phyloP scores from a whole-genome alignment of 2,888 invertebrate species.

The Dynastes hyllus region DNA sequence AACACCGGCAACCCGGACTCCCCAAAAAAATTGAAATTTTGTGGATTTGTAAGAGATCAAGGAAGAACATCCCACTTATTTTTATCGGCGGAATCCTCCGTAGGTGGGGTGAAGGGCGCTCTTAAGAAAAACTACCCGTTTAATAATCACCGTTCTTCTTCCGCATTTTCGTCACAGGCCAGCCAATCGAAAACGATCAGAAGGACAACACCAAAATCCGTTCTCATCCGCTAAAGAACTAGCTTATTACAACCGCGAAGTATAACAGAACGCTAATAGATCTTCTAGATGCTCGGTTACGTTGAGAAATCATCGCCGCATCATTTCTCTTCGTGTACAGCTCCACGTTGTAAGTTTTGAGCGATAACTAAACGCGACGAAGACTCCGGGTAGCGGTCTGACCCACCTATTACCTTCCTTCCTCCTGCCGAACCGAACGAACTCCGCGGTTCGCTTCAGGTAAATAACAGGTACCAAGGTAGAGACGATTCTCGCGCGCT shows the following conservation, averaged over 20 bases:
- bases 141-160: background rate
- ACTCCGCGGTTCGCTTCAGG: slow-evolving; percentile 56
- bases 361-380: slow-evolving; percentile 4
- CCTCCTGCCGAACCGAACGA: slow-evolving; percentile 34
- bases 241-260: background rate
- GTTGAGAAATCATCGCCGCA: slow-evolving; percentile 40
- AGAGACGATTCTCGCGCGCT: slow-evolving; percentile 1
- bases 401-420: slow-evolving; percentile 58
- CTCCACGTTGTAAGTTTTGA: slow-evolving; percentile 12
- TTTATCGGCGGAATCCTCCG: too few relatives aligned
- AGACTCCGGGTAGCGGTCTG: slow-evolving; percentile 55
- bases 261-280: background rate
- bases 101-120: too few relatives aligned
- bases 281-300: background rate
- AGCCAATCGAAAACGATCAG: background rate
- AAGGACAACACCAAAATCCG: background rate
- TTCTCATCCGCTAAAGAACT: background rate
- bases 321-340: background rate
- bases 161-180: background rate
- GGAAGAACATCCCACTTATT: too few relatives aligned
- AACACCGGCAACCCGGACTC: too few relatives aligned
- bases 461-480: slow-evolving; percentile 53
- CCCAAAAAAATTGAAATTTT: too few relatives aligned
- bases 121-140: too few relatives aligned
- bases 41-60: too few relatives aligned